phyloP scores from a whole-genome alignment of 2,797 vertebrate genomes.

The Tolypeutes matacus region DNA sequence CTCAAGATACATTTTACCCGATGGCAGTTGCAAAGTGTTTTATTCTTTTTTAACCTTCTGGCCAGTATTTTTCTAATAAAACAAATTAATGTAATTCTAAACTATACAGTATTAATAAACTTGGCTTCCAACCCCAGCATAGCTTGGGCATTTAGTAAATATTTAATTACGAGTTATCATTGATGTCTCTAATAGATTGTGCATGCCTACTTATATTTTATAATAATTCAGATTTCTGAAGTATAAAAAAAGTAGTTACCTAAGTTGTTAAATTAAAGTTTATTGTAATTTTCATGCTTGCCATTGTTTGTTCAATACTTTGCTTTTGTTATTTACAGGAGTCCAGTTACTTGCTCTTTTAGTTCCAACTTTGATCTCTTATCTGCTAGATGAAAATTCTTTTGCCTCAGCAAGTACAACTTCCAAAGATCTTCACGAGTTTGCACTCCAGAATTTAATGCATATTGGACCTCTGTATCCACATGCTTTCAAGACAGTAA shows the following conservation, averaged over 20 bases:
- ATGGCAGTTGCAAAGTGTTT: background rate
- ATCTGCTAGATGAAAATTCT: slow-evolving; percentile 96
- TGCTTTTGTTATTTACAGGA: slow-evolving; percentile 86
- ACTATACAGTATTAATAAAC: slow-evolving; percentile 18
- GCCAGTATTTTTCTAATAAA: background rate
- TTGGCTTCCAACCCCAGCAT: background rate
- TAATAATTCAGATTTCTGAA: background rate
- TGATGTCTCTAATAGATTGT: slow-evolving; percentile 7
- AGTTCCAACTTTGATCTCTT: slow-evolving; percentile 97
- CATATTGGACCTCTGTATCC: slow-evolving; percentile 98
- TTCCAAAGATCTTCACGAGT: slow-evolving; percentile 96
- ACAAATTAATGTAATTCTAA: background rate
- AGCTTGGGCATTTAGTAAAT: slow-evolving; percentile 2
- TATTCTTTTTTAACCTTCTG: slow-evolving; percentile 52
- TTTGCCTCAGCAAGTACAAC: slow-evolving; percentile 92
- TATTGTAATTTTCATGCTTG: background rate
- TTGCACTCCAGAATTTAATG: slow-evolving; percentile 98
- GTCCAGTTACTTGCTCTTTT: slow-evolving; percentile 97
- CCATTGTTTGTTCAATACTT: background rate
- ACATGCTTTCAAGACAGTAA: slow-evolving; percentile 97
- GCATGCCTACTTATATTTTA: background rate
- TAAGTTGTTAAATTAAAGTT: slow-evolving; percentile 29
- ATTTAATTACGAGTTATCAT: background rate
- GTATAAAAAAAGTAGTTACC: background rate
- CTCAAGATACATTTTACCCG: background rate